Evolutionary conservation across 2,113 vertebrate species (phyloP).

Genomic region (Pitta sordida): DNA sequence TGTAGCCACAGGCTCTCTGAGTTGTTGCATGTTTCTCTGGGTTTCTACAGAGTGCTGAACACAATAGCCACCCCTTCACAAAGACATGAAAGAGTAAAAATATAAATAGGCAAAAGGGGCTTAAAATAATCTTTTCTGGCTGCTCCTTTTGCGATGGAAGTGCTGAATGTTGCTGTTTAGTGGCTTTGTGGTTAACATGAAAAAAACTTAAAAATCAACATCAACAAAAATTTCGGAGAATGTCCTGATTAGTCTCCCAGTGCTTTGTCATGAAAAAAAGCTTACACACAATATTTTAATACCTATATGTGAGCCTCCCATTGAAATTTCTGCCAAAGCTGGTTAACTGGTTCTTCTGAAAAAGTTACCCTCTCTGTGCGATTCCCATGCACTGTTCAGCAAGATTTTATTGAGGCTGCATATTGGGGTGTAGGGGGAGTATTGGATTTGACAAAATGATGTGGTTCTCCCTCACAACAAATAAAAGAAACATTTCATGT

Average conservation of each 20-base stretch:
- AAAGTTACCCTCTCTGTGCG: not conserved
- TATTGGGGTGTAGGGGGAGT: not conserved
- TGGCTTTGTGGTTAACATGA: constrained; percentile 1
- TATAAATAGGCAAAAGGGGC: not conserved
- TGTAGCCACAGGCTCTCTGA: not conserved
- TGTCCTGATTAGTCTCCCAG: constrained; percentile 20
- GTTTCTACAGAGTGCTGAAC: not conserved
- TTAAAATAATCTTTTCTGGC: not conserved
- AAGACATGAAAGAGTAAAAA: not conserved
- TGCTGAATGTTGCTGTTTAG: not conserved
- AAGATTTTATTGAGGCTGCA: constrained; percentile 33
- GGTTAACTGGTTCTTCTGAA: constrained; percentile 19
- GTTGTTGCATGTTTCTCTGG: not conserved
- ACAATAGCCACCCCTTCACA: not conserved
- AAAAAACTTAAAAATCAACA: constrained; percentile 4
- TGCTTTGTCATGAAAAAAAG: constrained; percentile 39
- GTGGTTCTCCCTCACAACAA: constrained; percentile 63
- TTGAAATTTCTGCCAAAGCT: constrained; percentile 47
- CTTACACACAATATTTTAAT: constrained; percentile 26
- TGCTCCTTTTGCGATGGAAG: not conserved
- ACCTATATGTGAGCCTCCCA: constrained; percentile 37
- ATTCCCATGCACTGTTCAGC: not conserved
- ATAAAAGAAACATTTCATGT: constrained; percentile 59
- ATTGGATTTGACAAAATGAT: constrained; percentile 34
- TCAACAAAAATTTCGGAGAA: constrained; percentile 26